A percentile compares a stretch with the other conserved stretches of the same genome.
Evolutionary conservation across 2,113 vertebrate species (phyloP).

Genomic region (Sapayoa aenigma): DNA sequence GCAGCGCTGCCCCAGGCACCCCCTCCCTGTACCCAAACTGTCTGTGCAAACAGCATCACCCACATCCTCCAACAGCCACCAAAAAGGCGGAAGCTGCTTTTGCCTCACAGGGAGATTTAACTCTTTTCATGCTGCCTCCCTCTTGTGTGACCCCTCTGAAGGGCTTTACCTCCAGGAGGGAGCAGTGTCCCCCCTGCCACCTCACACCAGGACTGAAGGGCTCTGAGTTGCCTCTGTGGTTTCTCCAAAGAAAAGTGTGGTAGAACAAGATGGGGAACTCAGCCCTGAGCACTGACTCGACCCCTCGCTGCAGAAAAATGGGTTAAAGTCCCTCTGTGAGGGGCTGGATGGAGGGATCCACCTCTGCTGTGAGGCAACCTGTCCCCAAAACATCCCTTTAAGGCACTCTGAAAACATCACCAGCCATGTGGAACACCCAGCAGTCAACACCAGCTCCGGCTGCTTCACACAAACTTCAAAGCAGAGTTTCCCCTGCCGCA

Average conservation of each 20-base stretch:
- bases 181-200: background rate
- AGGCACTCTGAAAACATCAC: background rate
- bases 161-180: accelerated
- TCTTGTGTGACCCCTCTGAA: accelerated
- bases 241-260: background rate
- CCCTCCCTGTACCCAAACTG: background rate
- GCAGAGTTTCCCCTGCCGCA: accelerated
- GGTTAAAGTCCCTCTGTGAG: background rate
- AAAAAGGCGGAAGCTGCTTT: background rate
- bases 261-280: background rate
- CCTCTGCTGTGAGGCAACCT: background rate
- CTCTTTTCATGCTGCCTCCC: background rate
- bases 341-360: background rate
- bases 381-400: background rate
- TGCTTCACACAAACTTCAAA: background rate
- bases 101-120: background rate
- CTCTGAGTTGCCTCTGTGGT: background rate
- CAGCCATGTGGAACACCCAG: background rate
- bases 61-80: constrained; percentile 16
- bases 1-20: background rate
- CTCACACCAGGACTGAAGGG: background rate
- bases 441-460: background rate
- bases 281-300: background rate
- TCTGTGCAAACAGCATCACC: background rate
- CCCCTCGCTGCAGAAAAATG: background rate